Base-by-base conservation (phyloP, 1,140 invertebrate species). In the Thrips palmi region DNA sequence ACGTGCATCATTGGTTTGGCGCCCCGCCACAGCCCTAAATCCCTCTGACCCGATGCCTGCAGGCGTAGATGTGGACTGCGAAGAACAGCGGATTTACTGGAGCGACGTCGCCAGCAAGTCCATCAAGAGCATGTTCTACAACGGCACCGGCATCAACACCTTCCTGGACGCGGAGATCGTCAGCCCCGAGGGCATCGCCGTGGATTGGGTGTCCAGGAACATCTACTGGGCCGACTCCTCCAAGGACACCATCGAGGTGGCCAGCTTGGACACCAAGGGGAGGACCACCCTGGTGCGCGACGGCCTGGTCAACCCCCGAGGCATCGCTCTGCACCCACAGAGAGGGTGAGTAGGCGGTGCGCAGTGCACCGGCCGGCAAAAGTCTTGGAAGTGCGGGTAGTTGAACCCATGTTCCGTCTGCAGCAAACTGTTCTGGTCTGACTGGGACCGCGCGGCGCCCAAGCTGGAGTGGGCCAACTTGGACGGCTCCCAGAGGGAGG, bases 201-300 rank as follows among this genome's bases (percentile, higher is more conserved):
- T 98, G 14, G 94, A 98, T 61, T 92, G 81, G 75, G 60, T 89
- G 14, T 77, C 82, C 1, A 65, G 87, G 44, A 92, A 88, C 47
- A 68, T 97, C 35, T 98, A 89, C 56, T 97, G 91, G 85, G 91
- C 91, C 0, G 94, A 98, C 60, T 92, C 91, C 0, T 71, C 67
- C 5, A 79, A 81, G 49, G 74, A 82, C 40, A 83, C 78, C 1
- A 80, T 98, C 42, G 86, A 88, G 61, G 89, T 94, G 8, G 80
- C 85, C 2, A 82, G 76, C 54, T 57, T 97, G 14, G 78, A 94
- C 43, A 72, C 71, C 25, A 75, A 76, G 39, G 67, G 70, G 38
- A 60, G 77, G 45, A 76, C 80, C 43, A 67, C 82, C 6, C 63
- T 97, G 3, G 65, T 93, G 28, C 68, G 71, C 18, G 71, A 74